phyloP scores from a whole-genome alignment of 2,888 invertebrate species.

The Nesidiocoris tenuis region DNA sequence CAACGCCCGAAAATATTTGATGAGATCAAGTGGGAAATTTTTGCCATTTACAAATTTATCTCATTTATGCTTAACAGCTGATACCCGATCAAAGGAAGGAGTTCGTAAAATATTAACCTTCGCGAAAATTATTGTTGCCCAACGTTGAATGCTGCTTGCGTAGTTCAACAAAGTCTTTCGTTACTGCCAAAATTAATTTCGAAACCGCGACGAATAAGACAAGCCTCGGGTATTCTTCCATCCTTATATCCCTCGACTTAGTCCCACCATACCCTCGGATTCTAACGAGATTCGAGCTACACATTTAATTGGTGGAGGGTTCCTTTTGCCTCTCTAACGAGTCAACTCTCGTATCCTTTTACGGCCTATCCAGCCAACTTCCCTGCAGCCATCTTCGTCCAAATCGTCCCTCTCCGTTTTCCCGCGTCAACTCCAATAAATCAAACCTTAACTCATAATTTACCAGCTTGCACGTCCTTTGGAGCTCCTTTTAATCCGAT shows the following conservation, averaged over 20 bases:
- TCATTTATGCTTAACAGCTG: no score
- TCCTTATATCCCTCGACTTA: background rate
- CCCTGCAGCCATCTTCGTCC: background rate
- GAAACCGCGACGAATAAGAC: background rate
- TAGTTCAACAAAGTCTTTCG: no score
- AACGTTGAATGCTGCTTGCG: background rate
- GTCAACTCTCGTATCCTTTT: slow-evolving; percentile 20
- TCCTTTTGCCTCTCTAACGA: background rate
- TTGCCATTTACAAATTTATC: no score
- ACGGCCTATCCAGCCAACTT: slow-evolving; percentile 1
- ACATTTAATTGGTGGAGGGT: slow-evolving; percentile 28
- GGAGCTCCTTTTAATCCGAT: background rate
- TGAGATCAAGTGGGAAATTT: no score
- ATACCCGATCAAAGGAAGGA: no score
- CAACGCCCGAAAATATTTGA: no score
- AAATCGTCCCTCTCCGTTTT: background rate
- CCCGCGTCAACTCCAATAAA: slow-evolving; percentile 20
- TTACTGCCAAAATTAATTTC: no score
- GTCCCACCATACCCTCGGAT: background rate
- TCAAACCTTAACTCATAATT: slow-evolving; percentile 30
- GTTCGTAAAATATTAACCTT: no score
- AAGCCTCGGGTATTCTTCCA: background rate
- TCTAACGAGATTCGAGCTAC: slow-evolving; percentile 32
- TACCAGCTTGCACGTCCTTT: background rate
- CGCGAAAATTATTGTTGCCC: no score